These are phyloP conservation scores for Solenodon paradoxus DNA, from an alignment of 2,113 vertebrate genomes.

Conservation along the genomic window DNA sequence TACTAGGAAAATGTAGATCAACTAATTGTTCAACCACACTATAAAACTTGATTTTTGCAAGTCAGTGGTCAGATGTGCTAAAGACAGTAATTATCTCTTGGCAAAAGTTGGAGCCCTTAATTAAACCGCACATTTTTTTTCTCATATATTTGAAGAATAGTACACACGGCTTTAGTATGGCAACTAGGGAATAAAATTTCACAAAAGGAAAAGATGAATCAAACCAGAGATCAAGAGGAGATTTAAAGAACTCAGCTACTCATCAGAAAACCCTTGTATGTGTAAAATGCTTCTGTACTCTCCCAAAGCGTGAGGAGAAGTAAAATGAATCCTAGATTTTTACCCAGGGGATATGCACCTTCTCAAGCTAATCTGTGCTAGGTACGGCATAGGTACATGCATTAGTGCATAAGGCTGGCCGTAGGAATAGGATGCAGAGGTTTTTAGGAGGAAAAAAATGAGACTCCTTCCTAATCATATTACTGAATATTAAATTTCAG, in stretches of 20 bases:
- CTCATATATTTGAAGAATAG: constrained; percentile 61
- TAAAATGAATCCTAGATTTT: constrained; percentile 50
- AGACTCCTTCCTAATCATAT: constrained; percentile 43
- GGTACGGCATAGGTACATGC: background rate
- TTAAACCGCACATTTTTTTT: constrained; percentile 77
- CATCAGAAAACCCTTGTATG: constrained; percentile 29
- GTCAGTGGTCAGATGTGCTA: constrained; percentile 55
- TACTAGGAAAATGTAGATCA: constrained; percentile 50
- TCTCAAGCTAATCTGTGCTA: background rate
- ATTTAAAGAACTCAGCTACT: constrained; percentile 44
- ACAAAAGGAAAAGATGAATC: constrained; percentile 58
- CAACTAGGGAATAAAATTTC: constrained; percentile 52
- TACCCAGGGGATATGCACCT: background rate
- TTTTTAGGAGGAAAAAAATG: background rate
- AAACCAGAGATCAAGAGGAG: constrained; percentile 74
- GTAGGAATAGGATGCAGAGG: background rate
- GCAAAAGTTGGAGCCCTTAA: constrained; percentile 74
- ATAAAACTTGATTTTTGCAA: constrained; percentile 70
- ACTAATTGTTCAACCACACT: constrained; percentile 64
- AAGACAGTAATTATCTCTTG: constrained; percentile 72
- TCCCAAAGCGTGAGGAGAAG: constrained; percentile 41
- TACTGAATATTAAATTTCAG: background rate
- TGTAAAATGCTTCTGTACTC: constrained; percentile 58
- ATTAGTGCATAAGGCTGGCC: background rate
- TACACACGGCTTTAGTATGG: constrained; percentile 72